Evolutionary conservation across 1,140 invertebrate genomes (phyloP), one percentile per base, ranked within the genome.

Genomic region (Ruditapes philippinarum): DNA sequence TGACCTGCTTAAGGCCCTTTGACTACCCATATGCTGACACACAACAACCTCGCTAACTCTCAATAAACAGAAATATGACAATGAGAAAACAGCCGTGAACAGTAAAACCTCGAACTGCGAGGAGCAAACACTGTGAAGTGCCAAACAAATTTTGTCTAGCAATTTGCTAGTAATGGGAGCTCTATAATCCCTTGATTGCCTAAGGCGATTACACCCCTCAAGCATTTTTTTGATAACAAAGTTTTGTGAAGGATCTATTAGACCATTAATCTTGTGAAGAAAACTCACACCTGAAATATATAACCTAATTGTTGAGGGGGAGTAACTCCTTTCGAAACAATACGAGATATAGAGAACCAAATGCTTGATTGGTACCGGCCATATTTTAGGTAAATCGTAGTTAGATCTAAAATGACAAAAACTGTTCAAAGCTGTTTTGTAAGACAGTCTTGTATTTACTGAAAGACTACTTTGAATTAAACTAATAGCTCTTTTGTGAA

Each of bases 201-300:
- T 65, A n/a, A 54, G n/a, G 1, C 80, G 33, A 0, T 42, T 40
- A 36, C 80, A 82, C 1, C 80, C 80, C 49, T 82, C 57, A 0
- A 82, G 40, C 36, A 82, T 65, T 33, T 82, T 82, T 25, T 45
- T 82, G 25, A 82, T 36, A 5, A 65, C 40, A 68, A 82, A 82
- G 3, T 28, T 45, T 17, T 68, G 40, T 7, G 7, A 3, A 25
- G 28, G 12, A 28, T 45, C 38, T 1, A 5, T 0, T 0, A 12
- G 11, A 5, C 60, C 80, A 3, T 82, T 45, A 9, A 65, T 0
- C 49, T 82, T 82, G 45, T 82, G 54, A 28, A 36, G 0, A 31
- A 65, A 82, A 57, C 40, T 65, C 19, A 82, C 9, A 9, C 57
- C 57, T n/a, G 80, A 9, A 5, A 82, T n/a, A 40, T 82, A 82